phyloP scores from a whole-genome alignment of 2,888 invertebrate species.

The Callyntrura guangdongensis region DNA sequence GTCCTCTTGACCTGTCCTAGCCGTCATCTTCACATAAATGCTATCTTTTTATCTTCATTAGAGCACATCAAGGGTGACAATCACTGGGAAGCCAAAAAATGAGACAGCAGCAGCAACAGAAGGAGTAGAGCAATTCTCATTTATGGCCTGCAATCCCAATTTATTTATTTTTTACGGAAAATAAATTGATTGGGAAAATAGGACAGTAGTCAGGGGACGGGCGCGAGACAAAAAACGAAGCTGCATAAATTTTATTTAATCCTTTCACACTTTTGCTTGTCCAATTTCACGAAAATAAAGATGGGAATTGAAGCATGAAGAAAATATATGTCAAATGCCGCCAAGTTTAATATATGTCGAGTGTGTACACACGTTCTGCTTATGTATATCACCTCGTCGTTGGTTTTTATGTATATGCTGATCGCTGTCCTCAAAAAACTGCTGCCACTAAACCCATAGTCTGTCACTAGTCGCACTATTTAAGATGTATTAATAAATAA shows the following conservation, averaged over 20 bases:
- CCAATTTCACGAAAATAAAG: background rate
- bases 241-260: background rate
- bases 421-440: background rate
- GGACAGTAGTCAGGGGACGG: background rate
- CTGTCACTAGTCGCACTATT: background rate
- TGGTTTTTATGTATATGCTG: background rate
- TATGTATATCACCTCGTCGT: no score
- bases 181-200: slow-evolving; percentile 20
- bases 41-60: slow-evolving; percentile 1
- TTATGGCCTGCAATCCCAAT: background rate
- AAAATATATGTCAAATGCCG: no score
- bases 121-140: background rate
- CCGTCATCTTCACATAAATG: background rate
- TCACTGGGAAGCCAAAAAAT: background rate
- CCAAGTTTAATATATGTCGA: no score
- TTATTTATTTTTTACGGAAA: slow-evolving; percentile 5
- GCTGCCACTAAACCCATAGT: background rate
- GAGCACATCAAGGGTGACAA: background rate
- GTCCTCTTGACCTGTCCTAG: slow-evolving; percentile 7
- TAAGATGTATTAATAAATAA: background rate
- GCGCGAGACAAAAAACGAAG: background rate
- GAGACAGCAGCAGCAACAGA: background rate
- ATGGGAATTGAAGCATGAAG: no score
- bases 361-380: no score
- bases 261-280: background rate